Evolutionary conservation across 64 coral and sea anemone genomes (phyloP).

Genomic region (Cladopsammia gracilis): DNA sequence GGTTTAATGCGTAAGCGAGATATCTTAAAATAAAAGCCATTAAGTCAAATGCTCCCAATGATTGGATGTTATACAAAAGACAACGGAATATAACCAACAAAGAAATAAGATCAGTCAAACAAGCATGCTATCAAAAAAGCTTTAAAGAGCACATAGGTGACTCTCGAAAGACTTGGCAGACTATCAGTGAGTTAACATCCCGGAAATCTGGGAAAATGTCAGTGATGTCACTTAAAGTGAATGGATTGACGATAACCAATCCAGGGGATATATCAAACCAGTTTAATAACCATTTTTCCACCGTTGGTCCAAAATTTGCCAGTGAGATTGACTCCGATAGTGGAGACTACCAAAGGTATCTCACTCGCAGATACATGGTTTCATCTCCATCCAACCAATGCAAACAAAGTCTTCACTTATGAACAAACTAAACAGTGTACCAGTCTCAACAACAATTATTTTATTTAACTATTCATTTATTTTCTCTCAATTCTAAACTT

Average conservation of each 20-base stretch:
- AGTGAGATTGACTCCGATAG: not conserved
- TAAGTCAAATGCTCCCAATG: constrained; percentile 22
- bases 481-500: too few relatives aligned
- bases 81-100: constrained; percentile 29
- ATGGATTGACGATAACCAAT: constrained; percentile 33
- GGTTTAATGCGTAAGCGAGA: too few relatives aligned
- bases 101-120: not conserved
- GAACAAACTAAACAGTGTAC: not conserved
- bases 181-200: not conserved
- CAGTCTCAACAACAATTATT: too few relatives aligned
- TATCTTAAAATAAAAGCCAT: constrained; percentile 51
- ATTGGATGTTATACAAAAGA: constrained; percentile 24
- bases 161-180: constrained; percentile 10
- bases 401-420: not conserved
- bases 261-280: not conserved
- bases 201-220: constrained; percentile 14
- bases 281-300: not conserved
- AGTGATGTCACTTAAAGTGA: constrained; percentile 28
- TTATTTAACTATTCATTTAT: too few relatives aligned
- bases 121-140: constrained; percentile 16
- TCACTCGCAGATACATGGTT: not conserved
- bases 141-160: constrained; percentile 9
- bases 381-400: not conserved
- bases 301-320: not conserved
- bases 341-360: not conserved